Evolutionary conservation across 2,113 vertebrate species (phyloP).

Genomic region (Muscicapa adusta): DNA sequence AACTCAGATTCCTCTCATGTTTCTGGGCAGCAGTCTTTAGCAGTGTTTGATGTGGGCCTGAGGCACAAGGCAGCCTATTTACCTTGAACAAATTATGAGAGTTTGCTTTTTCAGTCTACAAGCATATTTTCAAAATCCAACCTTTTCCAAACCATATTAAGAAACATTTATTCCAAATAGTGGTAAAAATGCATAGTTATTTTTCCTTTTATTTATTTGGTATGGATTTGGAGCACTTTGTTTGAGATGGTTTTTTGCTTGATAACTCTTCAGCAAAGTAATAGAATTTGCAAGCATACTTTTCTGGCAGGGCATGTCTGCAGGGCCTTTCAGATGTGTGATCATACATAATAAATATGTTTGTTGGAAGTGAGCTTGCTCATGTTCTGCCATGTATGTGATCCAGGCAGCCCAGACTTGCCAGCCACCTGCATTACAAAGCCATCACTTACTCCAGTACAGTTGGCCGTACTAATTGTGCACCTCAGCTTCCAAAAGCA

Average conservation of each 20-base stretch:
- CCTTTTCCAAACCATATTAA: not conserved
- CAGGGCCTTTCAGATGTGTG: not conserved
- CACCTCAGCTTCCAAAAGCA: not conserved
- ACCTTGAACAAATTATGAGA: not conserved
- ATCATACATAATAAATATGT: not conserved
- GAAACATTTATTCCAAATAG: not conserved
- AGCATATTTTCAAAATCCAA: not conserved
- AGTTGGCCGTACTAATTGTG: not conserved
- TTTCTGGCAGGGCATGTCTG: not conserved
- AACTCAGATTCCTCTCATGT: not conserved
- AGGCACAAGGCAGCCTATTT: not conserved
- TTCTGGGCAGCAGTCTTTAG: not conserved
- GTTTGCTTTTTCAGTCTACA: not conserved
- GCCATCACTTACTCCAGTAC: not conserved
- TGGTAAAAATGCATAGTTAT: not conserved
- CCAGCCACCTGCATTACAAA: not conserved
- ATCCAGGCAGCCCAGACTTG: not conserved
- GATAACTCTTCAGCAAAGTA: not conserved
- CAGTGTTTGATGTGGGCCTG: not conserved
- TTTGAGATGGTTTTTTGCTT: not conserved
- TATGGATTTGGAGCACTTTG: not conserved
- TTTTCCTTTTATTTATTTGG: not conserved
- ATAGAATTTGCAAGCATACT: not conserved
- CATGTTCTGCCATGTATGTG: not conserved
- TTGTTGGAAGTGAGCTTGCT: not conserved